phyloP scores from a whole-genome alignment of 1,140 invertebrate genomes.

The Ectropis grisescens region DNA sequence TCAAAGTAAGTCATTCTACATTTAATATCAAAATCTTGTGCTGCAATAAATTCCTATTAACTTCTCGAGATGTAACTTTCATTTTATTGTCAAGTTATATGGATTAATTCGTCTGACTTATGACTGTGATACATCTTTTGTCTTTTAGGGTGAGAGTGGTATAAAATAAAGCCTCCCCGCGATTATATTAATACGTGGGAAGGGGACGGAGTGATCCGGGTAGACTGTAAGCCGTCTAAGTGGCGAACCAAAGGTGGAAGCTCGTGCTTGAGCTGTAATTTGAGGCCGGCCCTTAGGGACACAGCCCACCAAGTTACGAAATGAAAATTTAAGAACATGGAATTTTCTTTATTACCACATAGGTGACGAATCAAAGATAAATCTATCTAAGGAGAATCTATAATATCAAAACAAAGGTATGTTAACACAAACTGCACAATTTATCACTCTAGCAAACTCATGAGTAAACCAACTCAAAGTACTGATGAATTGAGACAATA shows the following conservation, averaged over 20 bases:
- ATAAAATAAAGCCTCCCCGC: conserved; percentile 61
- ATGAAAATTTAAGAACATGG: no score
- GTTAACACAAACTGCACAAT: no score
- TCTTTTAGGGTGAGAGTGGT: conserved; percentile 35
- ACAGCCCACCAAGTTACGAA: no score
- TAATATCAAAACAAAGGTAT: no score
- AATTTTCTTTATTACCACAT: no score
- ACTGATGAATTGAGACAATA: no score
- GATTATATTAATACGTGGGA: conserved; percentile 62
- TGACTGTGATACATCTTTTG: conserved; percentile 63
- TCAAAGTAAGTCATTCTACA: no score
- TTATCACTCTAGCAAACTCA: no score
- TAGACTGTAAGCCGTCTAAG: conserved; percentile 46
- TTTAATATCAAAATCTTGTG: no score
- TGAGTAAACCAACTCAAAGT: no score
- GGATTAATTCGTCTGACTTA: conserved; percentile 67
- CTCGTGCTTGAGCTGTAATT: conserved; percentile 11
- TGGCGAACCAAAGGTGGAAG: conserved; percentile 22
- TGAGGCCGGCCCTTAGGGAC: conserved; percentile 1
- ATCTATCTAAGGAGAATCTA: no score
- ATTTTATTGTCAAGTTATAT: conserved; percentile 67
- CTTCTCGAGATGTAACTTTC: conserved; percentile 62
- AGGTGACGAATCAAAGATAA: no score
- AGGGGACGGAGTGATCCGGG: conserved; percentile 47
- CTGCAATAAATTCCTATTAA: conserved; percentile 65